phyloP scores from a whole-genome alignment of 2,113 vertebrate genomes.

The Pristiophorus japonicus region DNA sequence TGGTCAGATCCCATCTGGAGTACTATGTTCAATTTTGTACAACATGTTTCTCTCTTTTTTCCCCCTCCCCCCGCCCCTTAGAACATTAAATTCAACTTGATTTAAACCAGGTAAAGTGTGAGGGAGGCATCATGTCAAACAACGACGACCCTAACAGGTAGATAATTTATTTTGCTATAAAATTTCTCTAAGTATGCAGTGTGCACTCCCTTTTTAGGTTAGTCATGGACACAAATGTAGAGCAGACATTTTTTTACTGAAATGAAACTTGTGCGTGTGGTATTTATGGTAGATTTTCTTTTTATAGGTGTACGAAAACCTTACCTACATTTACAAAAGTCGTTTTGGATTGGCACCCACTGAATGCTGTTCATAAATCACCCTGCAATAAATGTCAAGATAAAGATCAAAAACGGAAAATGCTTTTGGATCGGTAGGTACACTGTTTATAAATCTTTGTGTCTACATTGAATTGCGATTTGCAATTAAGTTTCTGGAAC shows the following conservation, averaged over 20 bases:
- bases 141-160: too few species aligned
- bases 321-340: conserved; percentile 73
- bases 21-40: too few species aligned
- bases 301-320: conserved; percentile 58
- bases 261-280: neutral
- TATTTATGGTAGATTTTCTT: neutral
- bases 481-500: neutral
- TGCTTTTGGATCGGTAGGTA: conserved; percentile 72
- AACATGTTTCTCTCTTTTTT: too few species aligned
- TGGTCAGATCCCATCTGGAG: too few species aligned
- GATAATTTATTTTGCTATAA: too few species aligned
- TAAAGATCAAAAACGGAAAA: conserved; percentile 64
- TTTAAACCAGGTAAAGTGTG: too few species aligned
- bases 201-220: too few species aligned
- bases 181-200: too few species aligned
- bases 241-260: neutral
- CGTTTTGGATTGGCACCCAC: conserved; percentile 74
- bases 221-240: too few species aligned
- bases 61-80: too few species aligned
- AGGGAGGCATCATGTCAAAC: too few species aligned
- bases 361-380: conserved; percentile 64
- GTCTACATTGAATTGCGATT: neutral
- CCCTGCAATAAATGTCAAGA: conserved; percentile 68
- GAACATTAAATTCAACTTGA: too few species aligned
- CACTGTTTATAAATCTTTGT: conserved; percentile 43